These are phyloP conservation scores for Xenentodon cancila DNA, from an alignment of 2,797 vertebrate species.

Conservation along the genomic window DNA sequence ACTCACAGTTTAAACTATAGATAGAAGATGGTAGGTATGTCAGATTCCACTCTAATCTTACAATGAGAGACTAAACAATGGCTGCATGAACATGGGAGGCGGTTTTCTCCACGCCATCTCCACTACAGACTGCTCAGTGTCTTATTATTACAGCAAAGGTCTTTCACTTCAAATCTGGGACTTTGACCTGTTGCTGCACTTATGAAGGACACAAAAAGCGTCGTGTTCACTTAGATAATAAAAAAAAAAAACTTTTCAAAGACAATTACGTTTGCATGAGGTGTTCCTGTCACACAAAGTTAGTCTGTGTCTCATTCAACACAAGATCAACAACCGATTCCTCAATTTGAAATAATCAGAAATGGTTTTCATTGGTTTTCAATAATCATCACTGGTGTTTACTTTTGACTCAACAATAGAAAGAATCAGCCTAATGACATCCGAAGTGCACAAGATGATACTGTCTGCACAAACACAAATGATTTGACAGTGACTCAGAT, in stretches of 20 bases:
- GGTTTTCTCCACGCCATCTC: conserved; percentile 3
- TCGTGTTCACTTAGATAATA: too few relatives aligned
- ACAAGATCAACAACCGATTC: too few relatives aligned
- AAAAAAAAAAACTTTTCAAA: too few relatives aligned
- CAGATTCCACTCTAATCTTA: conserved; percentile 2
- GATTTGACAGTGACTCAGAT: neutral
- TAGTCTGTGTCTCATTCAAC: too few relatives aligned
- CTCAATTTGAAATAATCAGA: too few relatives aligned
- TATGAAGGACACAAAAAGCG: neutral
- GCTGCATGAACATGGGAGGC: neutral
- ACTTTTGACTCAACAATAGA: neutral
- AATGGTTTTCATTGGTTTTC: neutral
- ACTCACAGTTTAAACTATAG: conserved; percentile 30
- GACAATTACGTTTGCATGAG: too few relatives aligned
- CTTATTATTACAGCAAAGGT: neutral
- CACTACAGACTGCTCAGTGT: neutral
- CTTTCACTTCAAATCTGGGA: neutral
- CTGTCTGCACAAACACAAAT: neutral
- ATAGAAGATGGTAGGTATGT: conserved; percentile 10
- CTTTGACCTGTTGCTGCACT: neutral
- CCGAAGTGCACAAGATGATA: neutral
- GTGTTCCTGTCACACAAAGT: too few relatives aligned
- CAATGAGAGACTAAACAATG: conserved; percentile 1
- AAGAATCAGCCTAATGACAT: neutral
- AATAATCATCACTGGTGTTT: neutral